Conservation (phyloP, 2,113 vertebrate species). For the Trichomycterus rosablanca region DNA sequence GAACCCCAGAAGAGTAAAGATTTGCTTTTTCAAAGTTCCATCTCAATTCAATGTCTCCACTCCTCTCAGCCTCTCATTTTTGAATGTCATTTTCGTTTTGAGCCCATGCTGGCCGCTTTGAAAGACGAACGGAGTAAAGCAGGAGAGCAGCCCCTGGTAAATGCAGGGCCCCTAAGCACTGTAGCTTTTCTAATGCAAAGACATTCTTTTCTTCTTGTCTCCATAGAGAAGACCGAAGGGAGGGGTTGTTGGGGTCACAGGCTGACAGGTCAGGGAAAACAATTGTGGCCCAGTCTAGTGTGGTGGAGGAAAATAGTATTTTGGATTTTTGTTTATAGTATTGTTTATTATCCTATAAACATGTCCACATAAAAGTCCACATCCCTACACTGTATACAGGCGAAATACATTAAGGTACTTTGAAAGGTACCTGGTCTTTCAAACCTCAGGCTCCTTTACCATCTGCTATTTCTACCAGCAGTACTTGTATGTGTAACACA, state of each 20-base stretch:
- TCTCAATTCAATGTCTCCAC: conserved; percentile 3
- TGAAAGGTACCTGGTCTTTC: too few species aligned
- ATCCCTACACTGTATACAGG: too few species aligned
- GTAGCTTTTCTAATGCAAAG: conserved; percentile 68
- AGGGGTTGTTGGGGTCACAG: conserved; percentile 40
- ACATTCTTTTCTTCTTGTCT: conserved; percentile 59
- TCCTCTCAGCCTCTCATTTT: conserved; percentile 8
- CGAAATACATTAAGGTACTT: too few species aligned
- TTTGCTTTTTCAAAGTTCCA: neutral
- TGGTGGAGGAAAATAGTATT: conserved; percentile 38
- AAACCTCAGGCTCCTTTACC: too few species aligned
- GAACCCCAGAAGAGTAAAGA: too few species aligned
- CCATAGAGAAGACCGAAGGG: conserved; percentile 54
- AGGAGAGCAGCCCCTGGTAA: conserved; percentile 54
- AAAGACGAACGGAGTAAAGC: conserved; percentile 50
- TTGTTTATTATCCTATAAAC: too few species aligned
- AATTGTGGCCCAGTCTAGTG: conserved; percentile 49
- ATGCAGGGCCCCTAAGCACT: conserved; percentile 55
- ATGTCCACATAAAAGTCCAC: too few species aligned
- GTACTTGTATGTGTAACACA: too few species aligned
- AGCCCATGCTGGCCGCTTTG: conserved; percentile 40
- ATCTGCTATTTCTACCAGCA: too few species aligned
- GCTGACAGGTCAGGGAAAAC: conserved; percentile 54
- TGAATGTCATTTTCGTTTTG: conserved; percentile 12
- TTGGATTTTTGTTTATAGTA: too few species aligned